phyloP scores from a whole-genome alignment of 1,140 invertebrate species.

The Lordiphosa stackelbergi region DNA sequence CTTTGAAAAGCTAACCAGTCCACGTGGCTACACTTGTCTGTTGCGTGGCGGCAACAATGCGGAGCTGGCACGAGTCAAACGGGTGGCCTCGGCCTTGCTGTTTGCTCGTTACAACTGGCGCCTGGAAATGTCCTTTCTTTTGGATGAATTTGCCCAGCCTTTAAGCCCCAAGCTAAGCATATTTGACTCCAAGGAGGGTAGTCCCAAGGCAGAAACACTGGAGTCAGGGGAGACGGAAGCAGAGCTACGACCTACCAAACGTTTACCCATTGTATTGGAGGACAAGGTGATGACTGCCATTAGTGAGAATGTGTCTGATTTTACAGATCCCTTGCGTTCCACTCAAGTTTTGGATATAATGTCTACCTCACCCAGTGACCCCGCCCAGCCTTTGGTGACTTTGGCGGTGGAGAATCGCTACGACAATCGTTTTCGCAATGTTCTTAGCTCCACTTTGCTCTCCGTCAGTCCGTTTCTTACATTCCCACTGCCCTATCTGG shows the following conservation, averaged over 20 bases:
- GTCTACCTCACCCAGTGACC: constrained; percentile 26
- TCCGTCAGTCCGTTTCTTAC: constrained; percentile 92
- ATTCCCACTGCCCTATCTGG: constrained; percentile 91
- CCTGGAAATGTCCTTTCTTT: constrained; percentile 92
- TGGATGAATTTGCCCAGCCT: constrained; percentile 81
- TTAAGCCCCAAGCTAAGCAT: constrained; percentile 68
- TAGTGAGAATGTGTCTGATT: constrained; percentile 81
- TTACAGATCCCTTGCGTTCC: constrained; percentile 86
- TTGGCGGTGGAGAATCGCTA: constrained; percentile 81
- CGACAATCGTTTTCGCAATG: constrained; percentile 85
- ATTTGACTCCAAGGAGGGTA: constrained; percentile 74
- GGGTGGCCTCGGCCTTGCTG: constrained; percentile 88
- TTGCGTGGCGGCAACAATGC: constrained; percentile 86
- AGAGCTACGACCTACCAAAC: constrained; percentile 31
- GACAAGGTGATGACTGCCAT: constrained; percentile 79
- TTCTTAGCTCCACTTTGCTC: constrained; percentile 85
- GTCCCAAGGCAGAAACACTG: constrained; percentile 41
- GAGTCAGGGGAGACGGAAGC: constrained; percentile 24
- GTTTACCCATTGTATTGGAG: constrained; percentile 53
- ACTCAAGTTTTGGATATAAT: constrained; percentile 19
- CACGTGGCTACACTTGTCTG: constrained; percentile 92
- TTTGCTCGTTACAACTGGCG: constrained; percentile 93
- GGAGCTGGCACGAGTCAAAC: constrained; percentile 90
- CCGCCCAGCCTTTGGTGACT: constrained; percentile 33
- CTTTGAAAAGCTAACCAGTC: constrained; percentile 92